Base-by-base conservation (phyloP, 2,888 invertebrate species). In the Perdita meconis region DNA sequence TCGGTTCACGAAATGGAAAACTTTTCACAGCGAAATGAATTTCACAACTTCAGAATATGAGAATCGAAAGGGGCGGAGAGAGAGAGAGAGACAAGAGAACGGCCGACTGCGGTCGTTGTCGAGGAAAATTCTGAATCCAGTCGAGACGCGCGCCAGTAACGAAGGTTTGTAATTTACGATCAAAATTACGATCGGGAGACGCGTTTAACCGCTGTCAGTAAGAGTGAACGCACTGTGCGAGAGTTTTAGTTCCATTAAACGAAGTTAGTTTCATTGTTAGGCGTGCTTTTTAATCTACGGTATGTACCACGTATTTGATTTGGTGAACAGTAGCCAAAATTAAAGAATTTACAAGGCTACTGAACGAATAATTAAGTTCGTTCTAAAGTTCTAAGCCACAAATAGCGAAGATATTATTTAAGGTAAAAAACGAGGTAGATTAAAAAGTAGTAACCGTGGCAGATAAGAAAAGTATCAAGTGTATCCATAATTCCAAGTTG, bases 21-120 rank as follows among this genome's bases (percentile, higher is more conserved):
- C 60, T 67, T 40, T 67, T 67, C 68, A 22, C 26, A 16, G 67
- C 4, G 36, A 67, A 68, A 50, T 50, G 47, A 69, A 61, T 47
- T 60, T 59, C 59, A 8, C 13, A 26, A 13, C 8, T 26, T 13
- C 12, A 6, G 3, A 30, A 26, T 19, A 22, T 19, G 55, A 3
- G 40, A 68, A 36, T 2, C 19, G n/a, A 19, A 13, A 4, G 8
- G 10, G 12, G 6, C 1, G 2, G 24, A 61, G 42, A 6, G 30
- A 30, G 30, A 30, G 16, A n/a, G 5, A 26, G 16, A 19, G 19
- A 19, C 0, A 10, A 34, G 13, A 12, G 30, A 5, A 34, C 16
- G 2, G 19, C 16, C 12, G 42, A 10, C 10, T n/a, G 12, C 12
- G 19, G 12, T 26, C 19, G 38, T 1, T 19, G 44, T 0, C 8